Percentiles rank a stretch among this genome's conserved stretches.
Conservation (phyloP, 2,113 vertebrate species). For the Mobula birostris region DNA sequence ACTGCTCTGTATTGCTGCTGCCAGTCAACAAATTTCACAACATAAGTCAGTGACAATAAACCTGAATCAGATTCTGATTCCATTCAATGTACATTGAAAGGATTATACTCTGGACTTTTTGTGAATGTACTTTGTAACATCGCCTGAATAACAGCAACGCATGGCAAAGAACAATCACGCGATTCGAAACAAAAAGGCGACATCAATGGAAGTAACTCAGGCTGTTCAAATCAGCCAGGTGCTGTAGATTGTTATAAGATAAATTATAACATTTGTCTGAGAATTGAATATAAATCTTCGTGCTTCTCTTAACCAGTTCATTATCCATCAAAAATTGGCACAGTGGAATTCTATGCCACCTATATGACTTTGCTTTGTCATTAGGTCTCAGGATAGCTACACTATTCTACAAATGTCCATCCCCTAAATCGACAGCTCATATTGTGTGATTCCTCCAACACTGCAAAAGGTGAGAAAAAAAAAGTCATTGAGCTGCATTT, state of each 20-base stretch:
- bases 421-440: no score
- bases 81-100: not conserved
- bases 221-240: not conserved
- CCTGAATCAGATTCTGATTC: no score
- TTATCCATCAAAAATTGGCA: not conserved
- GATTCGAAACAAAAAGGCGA: not conserved
- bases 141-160: no score
- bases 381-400: not conserved
- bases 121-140: not conserved
- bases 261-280: not conserved
- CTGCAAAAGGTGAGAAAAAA: no score
- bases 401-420: not conserved
- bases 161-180: not conserved
- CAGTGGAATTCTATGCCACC: not conserved
- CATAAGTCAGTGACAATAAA: no score
- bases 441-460: no score
- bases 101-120: no score
- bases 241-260: not conserved
- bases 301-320: not conserved
- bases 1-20: no score
- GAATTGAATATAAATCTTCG: not conserved
- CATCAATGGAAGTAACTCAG: not conserved
- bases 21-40: no score
- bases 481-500: no score
- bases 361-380: not conserved